Evolutionary conservation across 2,797 vertebrate species (phyloP), one percentile per base, ranked within the genome.

Genomic region (Sebastes vulpes): DNA sequence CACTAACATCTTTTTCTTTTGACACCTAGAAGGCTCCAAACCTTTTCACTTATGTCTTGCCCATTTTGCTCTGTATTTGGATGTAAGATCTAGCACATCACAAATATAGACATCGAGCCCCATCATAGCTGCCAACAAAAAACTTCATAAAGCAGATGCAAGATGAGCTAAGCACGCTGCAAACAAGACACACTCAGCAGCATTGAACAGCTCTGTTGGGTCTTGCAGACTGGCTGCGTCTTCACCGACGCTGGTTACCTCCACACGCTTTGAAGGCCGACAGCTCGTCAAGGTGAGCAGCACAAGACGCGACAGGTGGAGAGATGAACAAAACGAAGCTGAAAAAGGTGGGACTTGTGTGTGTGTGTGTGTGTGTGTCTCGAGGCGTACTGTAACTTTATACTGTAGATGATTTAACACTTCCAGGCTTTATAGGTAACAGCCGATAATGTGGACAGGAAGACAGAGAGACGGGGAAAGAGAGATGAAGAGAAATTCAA

Each of bases 401-500:
- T 12, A 2, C 26, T 46, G 23, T n/a, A 20, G 53, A 53, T 35
- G 32, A 25, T 58, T 3, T 25, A 58, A 14, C 42, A 42, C 9
- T 42, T 72, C 31, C 12, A 23, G 42, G 29, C 18, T 35, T 78
- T 72, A 65, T 31, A 73, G 54, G 58, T 58, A 64, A 25, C 14
- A 53, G 3, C 21, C 4, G 28, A 57, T 52, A 56, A 66, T 21
- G 63, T 4, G 67, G 79, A 72, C 16, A 26, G 16, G 16, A 21
- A 67, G 58, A 72, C 56, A 57, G 58, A 32, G 23, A 72, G 46
- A 53, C 3, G 11, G 3, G 59, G 16, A 57, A 50, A 32, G 25
- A 69, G 38, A 72, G 69, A 78, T 29, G 48, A 64, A 72, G 52
- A 56, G 63, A 53, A 68, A 29, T 42, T 25, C 42, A 66, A 68